These are phyloP conservation scores for Bembecia ichneumoniformis DNA, from an alignment of 2,888 invertebrate genomes.

Conservation along the genomic window DNA sequence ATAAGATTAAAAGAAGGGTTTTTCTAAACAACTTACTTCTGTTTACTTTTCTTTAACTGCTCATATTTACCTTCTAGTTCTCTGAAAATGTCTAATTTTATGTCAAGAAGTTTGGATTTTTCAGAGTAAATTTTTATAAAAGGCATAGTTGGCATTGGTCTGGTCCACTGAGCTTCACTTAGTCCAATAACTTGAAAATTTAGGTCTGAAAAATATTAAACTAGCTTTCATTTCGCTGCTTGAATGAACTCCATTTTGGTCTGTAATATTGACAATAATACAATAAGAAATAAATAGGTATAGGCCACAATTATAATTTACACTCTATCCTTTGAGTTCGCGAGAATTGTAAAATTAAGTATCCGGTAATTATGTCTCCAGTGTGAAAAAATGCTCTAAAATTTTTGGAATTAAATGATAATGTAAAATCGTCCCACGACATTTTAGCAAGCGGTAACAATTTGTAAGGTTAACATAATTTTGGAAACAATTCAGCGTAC, in stretches of 20 bases:
- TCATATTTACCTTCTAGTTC: constrained; percentile 23
- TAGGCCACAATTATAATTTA: constrained; percentile 16
- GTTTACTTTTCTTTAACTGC: too few relatives aligned
- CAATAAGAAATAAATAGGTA: neutral
- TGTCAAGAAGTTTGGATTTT: constrained; percentile 36
- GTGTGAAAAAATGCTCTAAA: constrained; percentile 44
- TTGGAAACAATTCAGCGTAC: too few relatives aligned
- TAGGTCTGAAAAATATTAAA: constrained; percentile 34
- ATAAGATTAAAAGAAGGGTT: too few relatives aligned
- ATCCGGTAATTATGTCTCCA: constrained; percentile 56
- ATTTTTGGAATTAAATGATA: constrained; percentile 41
- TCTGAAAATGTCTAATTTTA: constrained; percentile 35
- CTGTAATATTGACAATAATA: neutral
- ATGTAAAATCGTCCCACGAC: constrained; percentile 39
- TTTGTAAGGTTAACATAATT: too few relatives aligned
- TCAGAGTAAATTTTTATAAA: constrained; percentile 51
- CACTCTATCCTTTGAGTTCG: constrained; percentile 40
- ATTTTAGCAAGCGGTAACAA: constrained; percentile 18
- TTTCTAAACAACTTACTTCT: too few relatives aligned
- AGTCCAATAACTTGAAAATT: constrained; percentile 41
- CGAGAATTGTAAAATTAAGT: constrained; percentile 40
- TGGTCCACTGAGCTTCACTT: constrained; percentile 50
- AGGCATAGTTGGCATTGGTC: constrained; percentile 45
- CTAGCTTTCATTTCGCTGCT: neutral
- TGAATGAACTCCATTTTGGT: neutral